Conservation (phyloP, 37 sponge, comb jelly and placozoan genomes). For the Agelas oroides region DNA sequence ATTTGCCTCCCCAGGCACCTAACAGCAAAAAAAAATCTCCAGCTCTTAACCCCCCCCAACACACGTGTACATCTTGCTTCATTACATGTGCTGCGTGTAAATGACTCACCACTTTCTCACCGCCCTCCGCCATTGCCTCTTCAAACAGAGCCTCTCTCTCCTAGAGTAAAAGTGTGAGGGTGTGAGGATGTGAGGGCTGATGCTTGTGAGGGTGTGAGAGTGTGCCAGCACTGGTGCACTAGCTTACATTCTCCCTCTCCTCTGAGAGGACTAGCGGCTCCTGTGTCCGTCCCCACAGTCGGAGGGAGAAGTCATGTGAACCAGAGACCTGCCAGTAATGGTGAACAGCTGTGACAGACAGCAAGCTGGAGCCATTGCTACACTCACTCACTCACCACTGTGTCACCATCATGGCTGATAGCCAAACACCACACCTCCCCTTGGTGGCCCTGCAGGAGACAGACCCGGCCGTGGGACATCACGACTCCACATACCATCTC, state of each 20-base stretch:
- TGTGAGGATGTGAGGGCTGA: neutral
- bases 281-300: constrained; percentile 90
- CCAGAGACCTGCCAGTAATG: constrained; percentile 71
- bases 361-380: no score
- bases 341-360: neutral
- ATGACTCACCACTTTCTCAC: constrained; percentile 69
- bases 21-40: neutral
- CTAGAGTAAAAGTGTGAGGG: constrained; percentile 7
- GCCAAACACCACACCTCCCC: constrained; percentile 92
- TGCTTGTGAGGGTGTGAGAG: no score
- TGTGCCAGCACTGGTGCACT: no score
- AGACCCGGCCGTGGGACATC: no score
- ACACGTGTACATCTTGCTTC: no score
- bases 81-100: no score
- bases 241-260: constrained; percentile 83
- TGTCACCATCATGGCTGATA: constrained; percentile 86
- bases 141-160: constrained; percentile 83
- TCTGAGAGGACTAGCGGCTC: constrained; percentile 89
- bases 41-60: no score
- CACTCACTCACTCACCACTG: constrained; percentile 79
- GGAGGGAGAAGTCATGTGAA: constrained; percentile 91
- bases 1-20: constrained; percentile 70
- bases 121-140: constrained; percentile 48
- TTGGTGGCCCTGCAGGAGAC: constrained; percentile 86
- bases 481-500: no score